Conservation (phyloP, 2,888 invertebrate species). For the Hyalella azteca region DNA sequence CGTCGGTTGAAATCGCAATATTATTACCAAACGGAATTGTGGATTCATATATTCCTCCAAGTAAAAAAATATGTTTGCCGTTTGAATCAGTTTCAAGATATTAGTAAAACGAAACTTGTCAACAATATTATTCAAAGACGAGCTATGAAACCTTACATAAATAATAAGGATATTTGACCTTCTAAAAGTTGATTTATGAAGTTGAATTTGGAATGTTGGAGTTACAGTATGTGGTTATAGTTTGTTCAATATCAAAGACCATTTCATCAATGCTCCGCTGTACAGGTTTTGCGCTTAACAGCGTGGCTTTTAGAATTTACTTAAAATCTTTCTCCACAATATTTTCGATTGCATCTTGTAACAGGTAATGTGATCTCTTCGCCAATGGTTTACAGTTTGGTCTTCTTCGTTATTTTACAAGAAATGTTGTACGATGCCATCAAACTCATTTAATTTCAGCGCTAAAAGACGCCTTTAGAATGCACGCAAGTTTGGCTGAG, state of each 20-base stretch:
- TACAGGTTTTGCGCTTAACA: neutral
- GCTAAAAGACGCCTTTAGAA: neutral
- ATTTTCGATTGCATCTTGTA: slow-evolving; percentile 19
- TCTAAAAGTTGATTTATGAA: slow-evolving; percentile 14
- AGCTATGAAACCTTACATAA: neutral
- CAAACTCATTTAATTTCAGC: slow-evolving; percentile 28
- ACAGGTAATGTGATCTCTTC: slow-evolving; percentile 45
- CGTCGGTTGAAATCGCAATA: slow-evolving; percentile 34
- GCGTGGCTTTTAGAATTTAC: neutral
- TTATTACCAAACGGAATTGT: slow-evolving; percentile 36
- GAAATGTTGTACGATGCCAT: slow-evolving; percentile 35
- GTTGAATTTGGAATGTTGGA: neutral
- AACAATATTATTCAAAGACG: neutral
- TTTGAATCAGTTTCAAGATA: slow-evolving; percentile 8
- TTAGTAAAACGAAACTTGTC: neutral
- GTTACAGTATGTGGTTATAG: slow-evolving; percentile 13
- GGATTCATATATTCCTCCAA: slow-evolving; percentile 34
- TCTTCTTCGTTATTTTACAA: slow-evolving; percentile 33
- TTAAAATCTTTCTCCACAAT: slow-evolving; percentile 1
- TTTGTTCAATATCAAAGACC: slow-evolving; percentile 33
- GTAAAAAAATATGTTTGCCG: slow-evolving; percentile 31
- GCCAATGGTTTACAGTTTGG: slow-evolving; percentile 27
- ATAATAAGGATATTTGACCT: neutral
- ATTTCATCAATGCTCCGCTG: slow-evolving; percentile 39
- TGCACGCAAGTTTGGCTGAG: neutral